Base-by-base conservation (phyloP, 2,113 vertebrate genomes). In the Hippoglossus stenolepis region DNA sequence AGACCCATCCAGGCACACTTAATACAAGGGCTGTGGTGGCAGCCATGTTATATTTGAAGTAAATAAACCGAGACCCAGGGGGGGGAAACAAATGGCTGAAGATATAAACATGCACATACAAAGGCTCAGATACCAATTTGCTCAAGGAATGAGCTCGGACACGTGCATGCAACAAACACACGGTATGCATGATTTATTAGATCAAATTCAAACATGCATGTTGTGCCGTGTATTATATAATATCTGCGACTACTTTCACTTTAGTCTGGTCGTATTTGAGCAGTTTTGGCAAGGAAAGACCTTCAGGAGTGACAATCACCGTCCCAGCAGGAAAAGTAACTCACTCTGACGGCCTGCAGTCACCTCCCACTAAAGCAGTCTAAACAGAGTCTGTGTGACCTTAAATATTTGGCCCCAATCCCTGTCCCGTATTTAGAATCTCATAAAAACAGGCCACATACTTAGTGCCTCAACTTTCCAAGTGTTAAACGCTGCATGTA, bases 61-160 rank as follows among this genome's bases (percentile, higher is more conserved):
- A 88, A 84, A 85, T 63, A 80, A 77, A 69, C 43, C 54, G 61
- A 66, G 15, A 70, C 79, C 76, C 58, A 58, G 23, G 77, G 23
- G 63, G 31, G 31, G 5, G 31, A 7, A 31, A 31, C 31, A 31
- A 31, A 31, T 31, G 31, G 31, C 31, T 85, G 79, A 82, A 88
- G 80, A 90, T 64, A 73, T 65, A 65, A 68, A 82, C 85, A 85
- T n/a, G 65, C 72, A 78, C 67, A 73, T 51, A 62, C 18, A 78
- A 63, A 49, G 35, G 51, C 18, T 47, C 53, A n/a, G 35, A 69
- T 75, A 43, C 40, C 15, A 47, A 59, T 71, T 28, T 47, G 56
- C 11, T 74, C 20, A n/a, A 57, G 23, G 40, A 38, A 79, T 51
- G 24, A 49, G 65, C 70, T 20, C 23, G 43, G 26, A 28, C 62